Percentiles rank a stretch among this genome's conserved stretches.
These are phyloP conservation scores for Bombylius discolor DNA, from an alignment of 2,888 invertebrate genomes.

Conservation along the genomic window DNA sequence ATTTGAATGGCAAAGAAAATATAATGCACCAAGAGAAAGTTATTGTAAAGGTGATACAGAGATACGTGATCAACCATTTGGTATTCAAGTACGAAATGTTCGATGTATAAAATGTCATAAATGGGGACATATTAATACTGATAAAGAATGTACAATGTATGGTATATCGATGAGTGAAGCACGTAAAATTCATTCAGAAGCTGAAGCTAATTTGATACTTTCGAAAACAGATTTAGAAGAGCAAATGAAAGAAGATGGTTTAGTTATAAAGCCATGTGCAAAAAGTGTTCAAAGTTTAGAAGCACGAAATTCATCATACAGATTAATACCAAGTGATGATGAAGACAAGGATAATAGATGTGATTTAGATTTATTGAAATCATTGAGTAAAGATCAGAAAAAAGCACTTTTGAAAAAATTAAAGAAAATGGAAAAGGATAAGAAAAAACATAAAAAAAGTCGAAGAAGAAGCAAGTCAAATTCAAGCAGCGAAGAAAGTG, in stretches of 20 bases:
- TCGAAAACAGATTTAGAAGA: conserved; percentile 62
- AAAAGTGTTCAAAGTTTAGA: conserved; percentile 45
- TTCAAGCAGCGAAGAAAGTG: neutral
- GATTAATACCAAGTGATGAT: conserved; percentile 47
- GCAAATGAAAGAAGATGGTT: conserved; percentile 85
- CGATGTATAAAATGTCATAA: conserved; percentile 98
- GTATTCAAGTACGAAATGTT: conserved; percentile 93
- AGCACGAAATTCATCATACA: conserved; percentile 40
- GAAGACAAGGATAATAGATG: conserved; percentile 36
- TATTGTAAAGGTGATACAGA: conserved; percentile 96
- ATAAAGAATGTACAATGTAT: conserved; percentile 93
- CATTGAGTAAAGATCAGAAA: conserved; percentile 77
- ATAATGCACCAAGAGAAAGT: conserved; percentile 96
- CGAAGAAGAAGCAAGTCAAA: neutral
- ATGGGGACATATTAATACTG: conserved; percentile 80
- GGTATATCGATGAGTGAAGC: conserved; percentile 72
- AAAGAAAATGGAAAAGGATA: conserved; percentile 47
- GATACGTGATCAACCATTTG: conserved; percentile 96
- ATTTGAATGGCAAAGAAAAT: conserved; percentile 99
- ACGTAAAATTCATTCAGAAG: conserved; percentile 50
- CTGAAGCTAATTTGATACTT: conserved; percentile 50
- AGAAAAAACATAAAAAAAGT: conserved; percentile 24
- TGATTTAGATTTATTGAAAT: conserved; percentile 62
- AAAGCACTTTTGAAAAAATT: conserved; percentile 73
- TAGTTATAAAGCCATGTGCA: conserved; percentile 72